Conservation (phyloP, 2,888 invertebrate genomes). For the Eupithecia abbreviata region DNA sequence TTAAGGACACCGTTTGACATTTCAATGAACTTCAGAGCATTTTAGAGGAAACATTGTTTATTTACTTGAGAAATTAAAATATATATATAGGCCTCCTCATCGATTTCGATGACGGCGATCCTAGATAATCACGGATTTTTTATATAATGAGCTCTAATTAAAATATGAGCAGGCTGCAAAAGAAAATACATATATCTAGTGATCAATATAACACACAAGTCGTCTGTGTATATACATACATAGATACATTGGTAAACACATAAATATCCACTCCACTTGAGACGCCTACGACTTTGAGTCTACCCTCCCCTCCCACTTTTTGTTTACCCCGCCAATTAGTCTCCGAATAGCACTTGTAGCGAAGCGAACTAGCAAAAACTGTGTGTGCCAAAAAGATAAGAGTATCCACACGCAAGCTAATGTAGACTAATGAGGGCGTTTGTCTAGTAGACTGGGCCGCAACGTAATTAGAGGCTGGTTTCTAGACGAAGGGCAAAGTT, state of each 20-base stretch:
- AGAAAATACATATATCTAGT: background rate
- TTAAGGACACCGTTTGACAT: background rate
- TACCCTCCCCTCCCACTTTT: background rate
- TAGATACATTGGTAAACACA: background rate
- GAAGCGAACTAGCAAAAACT: constrained; percentile 3
- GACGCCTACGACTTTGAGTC: background rate
- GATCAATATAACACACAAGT: background rate
- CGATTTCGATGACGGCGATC: too few species aligned
- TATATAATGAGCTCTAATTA: too few species aligned
- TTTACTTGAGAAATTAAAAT: background rate
- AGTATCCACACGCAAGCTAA: constrained; percentile 53
- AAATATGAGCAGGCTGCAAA: too few species aligned
- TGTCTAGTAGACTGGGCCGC: constrained; percentile 49
- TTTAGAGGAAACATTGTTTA: background rate
- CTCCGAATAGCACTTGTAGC: background rate
- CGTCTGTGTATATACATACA: background rate
- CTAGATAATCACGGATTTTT: too few species aligned
- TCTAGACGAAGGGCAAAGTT: background rate
- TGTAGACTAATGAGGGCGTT: constrained; percentile 62
- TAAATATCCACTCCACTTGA: background rate
- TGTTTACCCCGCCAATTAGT: constrained; percentile 8
- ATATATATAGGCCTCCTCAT: too few species aligned
- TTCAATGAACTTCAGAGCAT: background rate
- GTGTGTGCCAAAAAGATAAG: constrained; percentile 25
- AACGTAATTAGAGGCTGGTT: constrained; percentile 43